These are phyloP conservation scores for Hypocryptadius cinnamomeus DNA, from an alignment of 2,113 vertebrate genomes.

Conservation along the genomic window DNA sequence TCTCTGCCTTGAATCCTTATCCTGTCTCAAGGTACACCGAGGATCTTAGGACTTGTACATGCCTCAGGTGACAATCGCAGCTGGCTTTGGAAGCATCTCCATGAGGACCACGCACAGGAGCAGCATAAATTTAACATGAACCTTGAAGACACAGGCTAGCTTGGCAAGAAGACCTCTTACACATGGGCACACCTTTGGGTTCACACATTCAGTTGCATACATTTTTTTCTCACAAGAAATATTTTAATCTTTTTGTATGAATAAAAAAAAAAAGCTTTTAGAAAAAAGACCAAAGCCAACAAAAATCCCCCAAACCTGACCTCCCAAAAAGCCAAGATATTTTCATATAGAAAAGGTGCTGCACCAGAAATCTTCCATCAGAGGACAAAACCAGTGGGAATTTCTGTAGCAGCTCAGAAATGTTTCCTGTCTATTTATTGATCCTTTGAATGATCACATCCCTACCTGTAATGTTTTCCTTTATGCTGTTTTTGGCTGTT, in stretches of 20 bases:
- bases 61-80: background rate
- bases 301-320: rapidly evolving
- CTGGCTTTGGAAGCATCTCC: background rate
- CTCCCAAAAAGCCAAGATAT: rapidly evolving
- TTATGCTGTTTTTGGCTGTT: background rate
- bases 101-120: background rate
- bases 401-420: background rate
- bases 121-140: background rate
- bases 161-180: background rate
- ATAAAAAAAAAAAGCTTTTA: background rate
- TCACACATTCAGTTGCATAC: background rate
- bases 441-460: background rate
- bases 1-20: background rate
- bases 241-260: background rate
- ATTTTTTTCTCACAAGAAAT: background rate
- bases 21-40: background rate
- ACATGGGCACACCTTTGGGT: too few relatives aligned
- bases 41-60: background rate
- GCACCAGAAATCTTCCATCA: background rate
- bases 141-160: background rate
- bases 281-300: rapidly evolving
- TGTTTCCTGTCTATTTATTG: background rate
- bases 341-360: background rate
- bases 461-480: background rate
- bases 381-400: background rate